A percentile compares a stretch with the other conserved stretches of the same genome.
These are phyloP conservation scores for Peromyscus melanophrys DNA, from an alignment of 2,797 vertebrate species.

Conservation along the genomic window DNA sequence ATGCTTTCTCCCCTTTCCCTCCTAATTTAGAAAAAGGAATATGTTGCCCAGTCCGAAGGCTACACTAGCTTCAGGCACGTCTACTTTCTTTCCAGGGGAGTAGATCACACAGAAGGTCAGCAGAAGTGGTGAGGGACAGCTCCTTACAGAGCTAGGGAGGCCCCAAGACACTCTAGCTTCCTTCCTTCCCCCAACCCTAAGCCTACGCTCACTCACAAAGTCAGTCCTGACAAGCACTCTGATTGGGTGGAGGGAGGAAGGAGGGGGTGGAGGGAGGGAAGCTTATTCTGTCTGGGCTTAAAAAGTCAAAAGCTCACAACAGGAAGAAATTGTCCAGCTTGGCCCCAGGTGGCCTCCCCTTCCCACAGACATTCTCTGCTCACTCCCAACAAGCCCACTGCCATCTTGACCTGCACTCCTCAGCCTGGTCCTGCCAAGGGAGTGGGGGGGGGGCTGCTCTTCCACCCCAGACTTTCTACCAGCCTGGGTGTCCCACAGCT, in stretches of 20 bases:
- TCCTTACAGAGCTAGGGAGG: background rate
- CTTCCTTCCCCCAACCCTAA: background rate
- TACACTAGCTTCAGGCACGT: background rate
- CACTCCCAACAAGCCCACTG: background rate
- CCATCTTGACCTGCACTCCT: background rate
- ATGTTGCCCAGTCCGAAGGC: background rate
- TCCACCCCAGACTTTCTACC: slow-evolving; percentile 72
- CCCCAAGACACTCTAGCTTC: background rate
- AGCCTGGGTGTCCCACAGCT: slow-evolving; percentile 82
- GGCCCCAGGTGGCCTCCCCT: background rate
- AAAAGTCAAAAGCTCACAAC: slow-evolving; percentile 75
- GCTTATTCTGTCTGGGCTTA: slow-evolving; percentile 71
- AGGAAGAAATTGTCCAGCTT: background rate
- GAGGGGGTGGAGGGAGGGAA: slow-evolving; percentile 7
- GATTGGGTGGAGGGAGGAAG: background rate
- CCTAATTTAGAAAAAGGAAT: background rate
- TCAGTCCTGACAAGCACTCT: background rate
- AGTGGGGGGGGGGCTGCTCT: background rate
- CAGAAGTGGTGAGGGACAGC: slow-evolving; percentile 17
- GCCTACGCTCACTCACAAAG: slow-evolving; percentile 46
- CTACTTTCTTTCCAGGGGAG: slow-evolving; percentile 40
- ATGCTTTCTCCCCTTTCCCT: slow-evolving; percentile 20
- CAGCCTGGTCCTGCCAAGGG: background rate
- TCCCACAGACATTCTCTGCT: background rate
- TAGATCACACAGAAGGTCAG: background rate